A percentile compares a stretch with the other conserved stretches of the same genome.
Evolutionary conservation across 2,888 invertebrate species (phyloP).

Genomic region (Malacosoma neustria): DNA sequence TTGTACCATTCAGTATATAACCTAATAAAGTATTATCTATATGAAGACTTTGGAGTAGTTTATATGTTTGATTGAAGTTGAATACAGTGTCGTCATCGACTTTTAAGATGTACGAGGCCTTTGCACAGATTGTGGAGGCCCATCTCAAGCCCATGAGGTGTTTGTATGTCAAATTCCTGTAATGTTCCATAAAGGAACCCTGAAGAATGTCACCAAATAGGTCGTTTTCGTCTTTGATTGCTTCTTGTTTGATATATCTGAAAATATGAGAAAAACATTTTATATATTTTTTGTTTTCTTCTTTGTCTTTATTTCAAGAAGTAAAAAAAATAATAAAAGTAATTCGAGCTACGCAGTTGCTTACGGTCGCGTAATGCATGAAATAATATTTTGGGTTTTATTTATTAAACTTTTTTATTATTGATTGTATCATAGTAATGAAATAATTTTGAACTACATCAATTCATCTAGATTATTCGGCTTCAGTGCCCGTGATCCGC

Average conservation of each 20-base stretch:
- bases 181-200: slow-evolving; percentile 85
- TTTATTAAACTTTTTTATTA: too few species aligned
- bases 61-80: slow-evolving; percentile 73
- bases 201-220: slow-evolving; percentile 82
- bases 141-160: slow-evolving; percentile 88
- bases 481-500: too few species aligned
- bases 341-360: too few species aligned
- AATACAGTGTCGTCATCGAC: slow-evolving; percentile 88
- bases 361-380: too few species aligned
- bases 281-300: too few species aligned
- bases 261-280: slow-evolving; percentile 18
- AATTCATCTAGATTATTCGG: too few species aligned
- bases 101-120: slow-evolving; percentile 81
- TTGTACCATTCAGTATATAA: slow-evolving; percentile 78
- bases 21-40: slow-evolving; percentile 70
- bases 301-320: too few species aligned
- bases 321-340: too few species aligned
- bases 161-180: slow-evolving; percentile 87
- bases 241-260: slow-evolving; percentile 66
- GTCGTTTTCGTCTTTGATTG: slow-evolving; percentile 76
- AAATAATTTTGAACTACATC: too few species aligned
- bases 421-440: too few species aligned
- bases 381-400: too few species aligned
- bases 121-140: slow-evolving; percentile 77
- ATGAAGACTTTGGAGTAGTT: slow-evolving; percentile 22